phyloP scores from a whole-genome alignment of 2,888 invertebrate species.

The Leucozona laternaria region DNA sequence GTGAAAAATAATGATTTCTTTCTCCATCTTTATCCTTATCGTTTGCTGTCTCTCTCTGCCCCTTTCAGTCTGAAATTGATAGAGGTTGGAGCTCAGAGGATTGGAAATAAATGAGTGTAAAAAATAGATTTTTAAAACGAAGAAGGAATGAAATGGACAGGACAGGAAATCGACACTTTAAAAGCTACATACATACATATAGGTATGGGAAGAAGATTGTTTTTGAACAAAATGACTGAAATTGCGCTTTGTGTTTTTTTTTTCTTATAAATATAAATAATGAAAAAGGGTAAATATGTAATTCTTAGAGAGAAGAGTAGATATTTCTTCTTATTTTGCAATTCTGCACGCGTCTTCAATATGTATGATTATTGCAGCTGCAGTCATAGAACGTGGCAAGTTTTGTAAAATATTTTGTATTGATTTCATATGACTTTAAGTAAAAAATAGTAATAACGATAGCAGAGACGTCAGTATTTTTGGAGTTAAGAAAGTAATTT shows the following conservation, averaged over 20 bases:
- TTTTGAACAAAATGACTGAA: no score
- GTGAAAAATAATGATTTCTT: conserved; percentile 51
- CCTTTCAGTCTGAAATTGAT: background rate
- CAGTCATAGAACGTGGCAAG: no score
- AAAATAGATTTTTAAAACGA: conserved; percentile 1
- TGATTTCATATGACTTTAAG: no score
- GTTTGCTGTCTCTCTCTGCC: background rate
- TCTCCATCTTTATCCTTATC: background rate
- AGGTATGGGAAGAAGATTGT: background rate
- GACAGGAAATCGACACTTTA: background rate
- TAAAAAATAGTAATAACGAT: no score
- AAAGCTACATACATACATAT: background rate
- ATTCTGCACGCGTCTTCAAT: no score
- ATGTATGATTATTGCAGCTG: no score
- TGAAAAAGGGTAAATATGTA: background rate
- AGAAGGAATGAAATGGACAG: background rate
- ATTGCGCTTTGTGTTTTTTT: background rate
- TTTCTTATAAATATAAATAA: background rate
- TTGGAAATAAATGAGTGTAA: background rate
- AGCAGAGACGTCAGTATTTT: no score
- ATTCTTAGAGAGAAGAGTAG: background rate
- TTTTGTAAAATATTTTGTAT: no score
- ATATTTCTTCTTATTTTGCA: background rate
- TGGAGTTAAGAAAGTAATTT: no score
- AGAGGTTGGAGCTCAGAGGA: background rate